Percentiles rank a stretch among this genome's conserved stretches.
These are phyloP conservation scores for Stictonetta naevosa DNA, from an alignment of 2,113 vertebrate genomes.

Conservation along the genomic window DNA sequence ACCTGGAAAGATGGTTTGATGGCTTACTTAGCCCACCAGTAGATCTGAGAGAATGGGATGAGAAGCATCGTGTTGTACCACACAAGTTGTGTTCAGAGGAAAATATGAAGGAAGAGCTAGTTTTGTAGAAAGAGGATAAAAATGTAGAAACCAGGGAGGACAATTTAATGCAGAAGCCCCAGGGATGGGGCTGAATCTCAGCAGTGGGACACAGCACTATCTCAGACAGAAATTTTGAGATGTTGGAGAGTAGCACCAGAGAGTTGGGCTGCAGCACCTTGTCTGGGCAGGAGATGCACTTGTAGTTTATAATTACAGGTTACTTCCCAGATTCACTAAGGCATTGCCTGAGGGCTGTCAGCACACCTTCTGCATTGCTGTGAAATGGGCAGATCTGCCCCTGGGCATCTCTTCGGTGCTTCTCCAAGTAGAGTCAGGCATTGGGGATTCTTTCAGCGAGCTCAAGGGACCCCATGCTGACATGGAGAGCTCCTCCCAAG, in stretches of 20 bases:
- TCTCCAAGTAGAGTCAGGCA: background rate
- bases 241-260: too few relatives aligned
- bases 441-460: background rate
- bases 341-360: background rate
- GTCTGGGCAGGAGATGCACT: background rate
- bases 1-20: background rate
- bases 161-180: background rate
- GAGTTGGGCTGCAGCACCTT: background rate
- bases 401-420: background rate
- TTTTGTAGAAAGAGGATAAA: background rate
- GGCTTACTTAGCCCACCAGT: background rate
- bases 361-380: background rate
- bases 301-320: background rate
- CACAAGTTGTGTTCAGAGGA: background rate
- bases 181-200: background rate
- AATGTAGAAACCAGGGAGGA: background rate
- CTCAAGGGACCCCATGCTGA: accelerated
- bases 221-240: accelerated
- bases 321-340: background rate
- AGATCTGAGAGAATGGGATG: background rate
- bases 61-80: accelerated
- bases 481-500: background rate
- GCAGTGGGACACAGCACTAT: background rate
- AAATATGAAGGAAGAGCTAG: background rate
- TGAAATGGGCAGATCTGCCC: background rate